These are phyloP conservation scores for Egretta garzetta DNA, from an alignment of 2,113 vertebrate genomes.

Conservation along the genomic window DNA sequence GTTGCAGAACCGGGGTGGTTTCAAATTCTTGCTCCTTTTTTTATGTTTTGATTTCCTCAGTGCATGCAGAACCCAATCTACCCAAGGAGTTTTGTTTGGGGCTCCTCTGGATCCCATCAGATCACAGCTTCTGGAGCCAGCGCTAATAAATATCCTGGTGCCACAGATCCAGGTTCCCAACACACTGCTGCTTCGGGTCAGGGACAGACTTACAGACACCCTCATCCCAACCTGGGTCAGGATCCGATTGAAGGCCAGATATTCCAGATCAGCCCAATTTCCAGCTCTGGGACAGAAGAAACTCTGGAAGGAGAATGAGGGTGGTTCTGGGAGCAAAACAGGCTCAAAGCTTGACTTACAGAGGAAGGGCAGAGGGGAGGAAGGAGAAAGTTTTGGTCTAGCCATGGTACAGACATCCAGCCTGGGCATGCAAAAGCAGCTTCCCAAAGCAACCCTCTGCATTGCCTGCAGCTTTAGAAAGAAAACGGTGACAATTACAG, in stretches of 20 bases:
- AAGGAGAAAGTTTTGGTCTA: background rate
- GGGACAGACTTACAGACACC: background rate
- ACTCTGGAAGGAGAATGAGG: background rate
- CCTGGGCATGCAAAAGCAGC: background rate
- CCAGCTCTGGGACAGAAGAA: background rate
- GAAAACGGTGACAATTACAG: background rate
- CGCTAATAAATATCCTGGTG: background rate
- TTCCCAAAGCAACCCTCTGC: background rate
- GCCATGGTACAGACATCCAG: background rate
- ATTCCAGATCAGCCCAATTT: background rate
- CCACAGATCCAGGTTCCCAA: background rate
- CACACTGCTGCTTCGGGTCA: background rate
- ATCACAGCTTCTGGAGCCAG: background rate
- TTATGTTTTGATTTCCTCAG: background rate
- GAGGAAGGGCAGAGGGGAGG: background rate
- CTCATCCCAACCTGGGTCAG: accelerated
- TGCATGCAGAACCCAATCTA: background rate
- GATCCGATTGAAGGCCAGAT: background rate
- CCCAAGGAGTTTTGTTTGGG: background rate
- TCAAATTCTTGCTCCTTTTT: background rate
- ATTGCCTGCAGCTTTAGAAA: background rate
- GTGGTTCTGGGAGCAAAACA: background rate
- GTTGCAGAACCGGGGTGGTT: background rate
- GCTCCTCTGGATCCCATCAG: constrained; percentile 1
- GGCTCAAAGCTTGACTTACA: background rate